A percentile compares a stretch with the other conserved stretches of the same genome.
These are phyloP conservation scores for Naso thynnoides DNA, from an alignment of 2,797 vertebrate genomes.

Conservation along the genomic window DNA sequence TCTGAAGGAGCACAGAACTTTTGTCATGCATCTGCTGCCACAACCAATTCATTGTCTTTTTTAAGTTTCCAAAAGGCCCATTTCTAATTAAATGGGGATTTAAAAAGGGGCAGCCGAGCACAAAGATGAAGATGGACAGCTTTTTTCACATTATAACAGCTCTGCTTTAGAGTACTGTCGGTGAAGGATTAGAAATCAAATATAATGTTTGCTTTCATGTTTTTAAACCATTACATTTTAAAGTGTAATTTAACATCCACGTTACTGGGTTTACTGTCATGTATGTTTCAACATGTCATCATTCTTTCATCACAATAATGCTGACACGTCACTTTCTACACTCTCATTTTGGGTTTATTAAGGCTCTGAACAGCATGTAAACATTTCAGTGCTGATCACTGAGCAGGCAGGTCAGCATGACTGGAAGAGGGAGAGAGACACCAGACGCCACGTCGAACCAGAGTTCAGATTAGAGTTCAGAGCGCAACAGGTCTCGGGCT, in stretches of 20 bases:
- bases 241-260: not conserved
- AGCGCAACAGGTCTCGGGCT: conserved; percentile 62
- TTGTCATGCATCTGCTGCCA: not conserved
- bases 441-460: too few species aligned
- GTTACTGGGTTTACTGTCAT: not conserved
- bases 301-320: too few species aligned
- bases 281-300: too few species aligned
- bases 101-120: not conserved
- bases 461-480: conserved; percentile 76
- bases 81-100: too few species aligned
- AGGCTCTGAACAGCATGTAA: conserved; percentile 4
- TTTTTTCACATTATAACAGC: not conserved
- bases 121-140: too few species aligned
- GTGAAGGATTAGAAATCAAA: not conserved
- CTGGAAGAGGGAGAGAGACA: conserved; percentile 1
- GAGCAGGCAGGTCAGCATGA: too few species aligned
- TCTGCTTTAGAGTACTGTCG: not conserved
- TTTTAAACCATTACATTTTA: not conserved
- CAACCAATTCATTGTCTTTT: not conserved
- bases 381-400: conserved; percentile 9
- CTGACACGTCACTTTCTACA: too few species aligned
- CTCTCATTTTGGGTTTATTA: too few species aligned
- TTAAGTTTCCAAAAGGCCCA: not conserved
- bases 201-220: not conserved
- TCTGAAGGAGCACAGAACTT: too few species aligned